A percentile compares a stretch with the other conserved stretches of the same genome.
phyloP scores from a whole-genome alignment of 2,797 vertebrate species.

The Falco rusticolus region DNA sequence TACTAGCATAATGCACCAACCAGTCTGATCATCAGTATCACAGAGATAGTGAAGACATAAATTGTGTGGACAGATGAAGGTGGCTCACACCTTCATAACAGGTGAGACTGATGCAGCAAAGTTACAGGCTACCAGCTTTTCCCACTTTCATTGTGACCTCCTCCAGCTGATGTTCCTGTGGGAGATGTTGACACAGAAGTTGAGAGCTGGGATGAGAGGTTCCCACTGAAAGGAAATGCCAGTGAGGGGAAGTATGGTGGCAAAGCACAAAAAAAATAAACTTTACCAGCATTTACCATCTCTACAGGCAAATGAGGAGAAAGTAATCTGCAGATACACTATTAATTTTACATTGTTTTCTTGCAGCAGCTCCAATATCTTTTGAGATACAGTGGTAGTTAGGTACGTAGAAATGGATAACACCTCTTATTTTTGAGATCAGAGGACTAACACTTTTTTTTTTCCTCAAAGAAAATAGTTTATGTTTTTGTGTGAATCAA shows the following conservation, averaged over 20 bases:
- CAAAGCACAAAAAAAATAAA: background rate
- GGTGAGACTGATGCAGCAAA: background rate
- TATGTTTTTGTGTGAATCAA: background rate
- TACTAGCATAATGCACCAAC: background rate
- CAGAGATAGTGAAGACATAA: background rate
- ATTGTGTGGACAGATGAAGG: background rate
- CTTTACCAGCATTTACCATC: background rate
- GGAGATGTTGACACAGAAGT: background rate
- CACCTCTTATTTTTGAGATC: background rate
- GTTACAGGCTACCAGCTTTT: background rate
- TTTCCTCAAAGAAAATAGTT: background rate
- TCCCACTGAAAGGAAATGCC: background rate
- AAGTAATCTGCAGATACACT: background rate
- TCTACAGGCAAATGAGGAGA: background rate
- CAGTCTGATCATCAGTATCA: background rate
- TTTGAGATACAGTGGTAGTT: background rate
- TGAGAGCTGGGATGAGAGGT: background rate
- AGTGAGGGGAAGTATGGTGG: background rate
- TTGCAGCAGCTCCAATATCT: background rate
- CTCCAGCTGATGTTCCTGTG: background rate
- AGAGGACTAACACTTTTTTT: background rate
- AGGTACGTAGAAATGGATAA: background rate
- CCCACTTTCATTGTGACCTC: background rate
- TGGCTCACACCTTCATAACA: background rate
- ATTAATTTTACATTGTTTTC: background rate